phyloP scores from a whole-genome alignment of 2,888 invertebrate species.

The Thecophora atra region DNA sequence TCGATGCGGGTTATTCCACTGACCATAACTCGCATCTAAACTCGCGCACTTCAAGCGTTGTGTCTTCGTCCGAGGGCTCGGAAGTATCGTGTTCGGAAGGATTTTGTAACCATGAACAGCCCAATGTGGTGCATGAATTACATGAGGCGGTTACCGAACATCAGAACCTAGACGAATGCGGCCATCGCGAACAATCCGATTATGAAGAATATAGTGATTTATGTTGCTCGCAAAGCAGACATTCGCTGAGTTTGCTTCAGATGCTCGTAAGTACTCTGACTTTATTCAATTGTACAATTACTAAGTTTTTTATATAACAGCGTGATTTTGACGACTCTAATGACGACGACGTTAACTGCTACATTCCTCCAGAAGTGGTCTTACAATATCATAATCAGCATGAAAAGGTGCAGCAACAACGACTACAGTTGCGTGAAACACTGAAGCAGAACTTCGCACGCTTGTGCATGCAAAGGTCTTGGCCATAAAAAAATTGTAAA shows the following conservation, averaged over 20 bases:
- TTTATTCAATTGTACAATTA: not conserved
- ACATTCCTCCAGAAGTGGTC: constrained; percentile 89
- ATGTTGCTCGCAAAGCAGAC: constrained; percentile 46
- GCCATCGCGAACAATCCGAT: constrained; percentile 41
- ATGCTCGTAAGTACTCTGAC: constrained; percentile 72
- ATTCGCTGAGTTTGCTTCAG: constrained; percentile 73
- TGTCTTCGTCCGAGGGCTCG: constrained; percentile 89
- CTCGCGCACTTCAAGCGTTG: constrained; percentile 78
- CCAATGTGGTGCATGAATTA: constrained; percentile 49
- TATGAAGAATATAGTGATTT: constrained; percentile 48
- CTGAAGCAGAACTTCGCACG: constrained; percentile 85
- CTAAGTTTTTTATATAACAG: constrained; percentile 64
- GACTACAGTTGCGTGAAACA: constrained; percentile 83
- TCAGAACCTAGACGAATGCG: constrained; percentile 38
- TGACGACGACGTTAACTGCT: constrained; percentile 74
- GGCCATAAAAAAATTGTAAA: too few relatives aligned
- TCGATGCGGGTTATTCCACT: constrained; percentile 88
- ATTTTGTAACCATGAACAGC: constrained; percentile 79
- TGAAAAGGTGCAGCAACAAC: constrained; percentile 80
- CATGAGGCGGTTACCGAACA: constrained; percentile 50
- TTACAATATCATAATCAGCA: constrained; percentile 84
- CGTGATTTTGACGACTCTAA: constrained; percentile 82
- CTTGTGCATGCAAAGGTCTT: constrained; percentile 69
- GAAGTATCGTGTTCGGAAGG: constrained; percentile 90
- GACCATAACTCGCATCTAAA: constrained; percentile 73